These are phyloP conservation scores for Schizopygopsis malacanthus DNA, from an alignment of 2,797 vertebrate species.

Conservation along the genomic window DNA sequence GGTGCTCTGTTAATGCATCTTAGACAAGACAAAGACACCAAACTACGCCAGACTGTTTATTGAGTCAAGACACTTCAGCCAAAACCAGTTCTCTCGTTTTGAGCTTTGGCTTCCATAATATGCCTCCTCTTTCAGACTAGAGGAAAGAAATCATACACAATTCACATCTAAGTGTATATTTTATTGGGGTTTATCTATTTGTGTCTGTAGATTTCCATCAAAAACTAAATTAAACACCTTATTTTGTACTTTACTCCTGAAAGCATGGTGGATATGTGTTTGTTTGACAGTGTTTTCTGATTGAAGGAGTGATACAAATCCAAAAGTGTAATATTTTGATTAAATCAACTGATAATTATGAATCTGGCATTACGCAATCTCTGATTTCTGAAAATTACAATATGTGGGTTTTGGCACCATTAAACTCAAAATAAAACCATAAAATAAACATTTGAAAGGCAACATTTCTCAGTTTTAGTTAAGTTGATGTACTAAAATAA, in stretches of 20 bases:
- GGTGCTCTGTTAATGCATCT: not conserved
- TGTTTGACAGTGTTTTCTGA: too few species aligned
- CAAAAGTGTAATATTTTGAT: too few species aligned
- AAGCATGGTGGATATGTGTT: not conserved
- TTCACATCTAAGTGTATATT: not conserved
- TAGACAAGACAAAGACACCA: not conserved
- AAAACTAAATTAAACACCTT: not conserved
- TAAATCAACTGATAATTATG: not conserved
- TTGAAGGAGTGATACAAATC: too few species aligned
- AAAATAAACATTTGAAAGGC: too few species aligned
- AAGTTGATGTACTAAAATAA: too few species aligned
- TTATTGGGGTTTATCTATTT: not conserved
- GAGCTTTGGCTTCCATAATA: not conserved
- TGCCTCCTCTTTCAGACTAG: not conserved
- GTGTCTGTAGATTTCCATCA: not conserved
- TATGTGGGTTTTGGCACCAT: not conserved
- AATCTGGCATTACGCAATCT: too few species aligned
- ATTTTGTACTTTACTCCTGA: not conserved
- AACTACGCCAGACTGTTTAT: too few species aligned
- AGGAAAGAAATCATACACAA: not conserved
- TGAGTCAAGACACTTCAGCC: too few species aligned
- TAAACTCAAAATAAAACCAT: too few species aligned
- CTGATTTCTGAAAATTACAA: not conserved
- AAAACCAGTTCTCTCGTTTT: not conserved
- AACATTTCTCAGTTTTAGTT: too few species aligned